Evolutionary conservation across 2,113 vertebrate genomes (phyloP).

Genomic region (Bagarius yarrelli): DNA sequence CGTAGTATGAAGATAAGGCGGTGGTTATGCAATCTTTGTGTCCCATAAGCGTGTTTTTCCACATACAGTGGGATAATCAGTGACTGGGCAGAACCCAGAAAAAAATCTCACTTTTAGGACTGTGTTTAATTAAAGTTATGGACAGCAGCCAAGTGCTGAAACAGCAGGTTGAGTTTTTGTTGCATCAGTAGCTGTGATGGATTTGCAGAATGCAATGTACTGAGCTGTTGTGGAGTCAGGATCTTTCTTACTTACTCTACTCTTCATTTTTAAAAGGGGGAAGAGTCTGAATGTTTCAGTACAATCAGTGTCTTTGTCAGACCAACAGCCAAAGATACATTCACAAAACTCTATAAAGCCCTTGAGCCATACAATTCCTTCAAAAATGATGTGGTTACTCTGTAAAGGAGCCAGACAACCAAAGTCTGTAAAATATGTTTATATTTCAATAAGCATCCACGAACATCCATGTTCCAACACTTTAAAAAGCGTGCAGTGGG

Average conservation of each 20-base stretch:
- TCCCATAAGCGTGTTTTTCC: slow-evolving; percentile 12
- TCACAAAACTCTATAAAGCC: too few species aligned
- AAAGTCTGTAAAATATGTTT: too few species aligned
- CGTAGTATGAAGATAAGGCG: slow-evolving; percentile 39
- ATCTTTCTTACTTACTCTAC: slow-evolving; percentile 31
- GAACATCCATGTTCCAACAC: too few species aligned
- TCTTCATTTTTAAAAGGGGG: background rate
- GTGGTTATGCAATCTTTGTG: slow-evolving; percentile 35
- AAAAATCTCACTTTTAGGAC: slow-evolving; percentile 29
- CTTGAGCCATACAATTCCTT: too few species aligned
- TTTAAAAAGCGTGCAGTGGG: too few species aligned
- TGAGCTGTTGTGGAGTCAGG: slow-evolving; percentile 39
- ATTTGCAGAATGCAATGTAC: slow-evolving; percentile 23
- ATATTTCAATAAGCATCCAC: too few species aligned
- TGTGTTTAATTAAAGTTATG: slow-evolving; percentile 31
- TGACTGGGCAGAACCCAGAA: background rate
- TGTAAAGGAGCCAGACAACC: too few species aligned
- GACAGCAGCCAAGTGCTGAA: slow-evolving; percentile 18
- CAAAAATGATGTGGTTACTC: too few species aligned
- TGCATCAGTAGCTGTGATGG: background rate
- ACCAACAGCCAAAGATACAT: too few species aligned
- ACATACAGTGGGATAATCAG: slow-evolving; percentile 27
- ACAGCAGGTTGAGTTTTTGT: slow-evolving; percentile 29
- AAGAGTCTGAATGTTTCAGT: background rate
- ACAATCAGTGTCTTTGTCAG: too few species aligned